Base-by-base conservation (phyloP, 1,140 invertebrate species). In the Scaptomyza pallida region DNA sequence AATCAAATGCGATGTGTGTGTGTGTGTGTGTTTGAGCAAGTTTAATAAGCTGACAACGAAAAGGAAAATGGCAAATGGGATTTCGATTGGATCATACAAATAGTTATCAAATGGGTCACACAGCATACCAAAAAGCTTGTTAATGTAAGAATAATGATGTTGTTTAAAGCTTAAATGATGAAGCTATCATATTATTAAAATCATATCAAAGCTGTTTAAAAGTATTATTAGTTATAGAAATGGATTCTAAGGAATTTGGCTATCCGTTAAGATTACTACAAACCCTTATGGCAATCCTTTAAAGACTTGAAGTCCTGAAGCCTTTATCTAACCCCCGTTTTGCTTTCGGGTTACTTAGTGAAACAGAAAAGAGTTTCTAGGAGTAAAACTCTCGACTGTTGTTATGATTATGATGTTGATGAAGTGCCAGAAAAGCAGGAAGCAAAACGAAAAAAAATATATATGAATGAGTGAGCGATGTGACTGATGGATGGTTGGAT, bases 371-470 rank as follows among this genome's bases (percentile, higher is more conserved):
- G 13, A 26, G 48, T 54, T 54, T 44, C 16, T 9, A 30, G 26
- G 45, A 37, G 21, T 15, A 44, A 45, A 37, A 45, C 64, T 52
- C 43, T 52, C 43, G 50, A 37, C 50, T 48, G 41, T 74, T 71
- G 26, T 30, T 30, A 64, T 74, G 72, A 75, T 59, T 75, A 37
- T 75, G 61, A 75, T 65, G 67, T 72, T 72, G 56, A 72, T 71
- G 60, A 75, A 71, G 68, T 72, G 60, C 59, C 47, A 30, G 45
- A 41, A 52, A 54, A 59, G 21, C 60, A 59, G 69, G 63, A 60
- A 71, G 26, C 47, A 40, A 33, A 48, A 8, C 26, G 21, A 43
- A 43, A 15, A 23, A 15, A 17, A 2, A 5, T 45, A 51, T 71
- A 45, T 44, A 61, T 75, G 72, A 63, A 52, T 55, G 72, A 72